These are phyloP conservation scores for Dipodomys spectabilis DNA, from an alignment of 2,113 vertebrate genomes.

Conservation along the genomic window DNA sequence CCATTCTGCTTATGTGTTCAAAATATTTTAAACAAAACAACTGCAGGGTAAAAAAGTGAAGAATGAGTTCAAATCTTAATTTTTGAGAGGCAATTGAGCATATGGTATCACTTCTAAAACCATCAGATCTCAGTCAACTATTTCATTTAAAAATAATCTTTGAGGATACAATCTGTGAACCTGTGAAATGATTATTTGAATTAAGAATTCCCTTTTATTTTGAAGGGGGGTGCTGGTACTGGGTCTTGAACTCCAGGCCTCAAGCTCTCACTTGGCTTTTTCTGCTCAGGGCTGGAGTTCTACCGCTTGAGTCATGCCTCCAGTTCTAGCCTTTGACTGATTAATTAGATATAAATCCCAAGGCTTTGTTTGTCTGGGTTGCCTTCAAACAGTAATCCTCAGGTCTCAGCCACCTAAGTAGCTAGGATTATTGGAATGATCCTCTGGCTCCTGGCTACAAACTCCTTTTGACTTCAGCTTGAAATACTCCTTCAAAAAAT, in stretches of 20 bases:
- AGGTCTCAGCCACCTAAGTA: too few relatives aligned
- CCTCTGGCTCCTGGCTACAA: neutral
- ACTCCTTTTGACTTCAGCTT: constrained; percentile 45
- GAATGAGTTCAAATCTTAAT: neutral
- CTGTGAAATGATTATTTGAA: neutral
- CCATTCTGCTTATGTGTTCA: neutral
- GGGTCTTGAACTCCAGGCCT: too few relatives aligned
- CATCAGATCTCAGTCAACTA: constrained; percentile 27
- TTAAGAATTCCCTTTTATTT: too few relatives aligned
- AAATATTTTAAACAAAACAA: constrained; percentile 31
- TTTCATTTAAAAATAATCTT: constrained; percentile 48
- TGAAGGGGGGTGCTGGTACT: too few relatives aligned
- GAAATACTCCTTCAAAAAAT: neutral
- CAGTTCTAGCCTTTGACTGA: too few relatives aligned
- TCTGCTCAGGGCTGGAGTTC: too few relatives aligned
- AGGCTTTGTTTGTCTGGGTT: too few relatives aligned
- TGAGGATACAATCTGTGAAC: constrained; percentile 10
- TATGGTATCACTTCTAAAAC: constrained; percentile 58
- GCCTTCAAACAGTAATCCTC: too few relatives aligned
- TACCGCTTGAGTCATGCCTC: too few relatives aligned
- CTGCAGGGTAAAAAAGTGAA: neutral
- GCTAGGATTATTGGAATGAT: too few relatives aligned
- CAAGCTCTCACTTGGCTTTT: too few relatives aligned
- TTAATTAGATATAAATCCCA: too few relatives aligned
- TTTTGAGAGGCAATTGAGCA: neutral